A percentile compares a stretch with the other conserved stretches of the same genome.
These are phyloP conservation scores for Sussaba pulchella DNA, from an alignment of 2,888 invertebrate species.

Conservation along the genomic window DNA sequence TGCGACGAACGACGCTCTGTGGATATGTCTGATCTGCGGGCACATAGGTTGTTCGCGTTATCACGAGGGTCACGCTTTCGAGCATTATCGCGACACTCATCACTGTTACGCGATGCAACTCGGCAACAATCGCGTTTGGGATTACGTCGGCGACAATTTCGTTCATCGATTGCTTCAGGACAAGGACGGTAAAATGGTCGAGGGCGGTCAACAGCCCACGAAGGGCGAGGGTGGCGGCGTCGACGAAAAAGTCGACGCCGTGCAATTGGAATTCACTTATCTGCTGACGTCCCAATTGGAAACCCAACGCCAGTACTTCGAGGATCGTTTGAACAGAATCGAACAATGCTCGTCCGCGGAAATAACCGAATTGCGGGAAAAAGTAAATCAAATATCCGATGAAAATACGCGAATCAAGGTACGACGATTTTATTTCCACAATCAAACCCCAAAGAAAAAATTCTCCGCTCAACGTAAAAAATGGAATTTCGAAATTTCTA, in stretches of 20 bases:
- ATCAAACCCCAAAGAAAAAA: too few relatives aligned
- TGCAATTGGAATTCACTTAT: constrained; percentile 98
- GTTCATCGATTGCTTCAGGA: constrained; percentile 98
- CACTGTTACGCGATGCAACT: constrained; percentile 99
- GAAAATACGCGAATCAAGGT: constrained; percentile 84
- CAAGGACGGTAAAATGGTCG: constrained; percentile 98
- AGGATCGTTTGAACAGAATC: constrained; percentile 89
- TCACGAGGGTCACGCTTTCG: constrained; percentile 96
- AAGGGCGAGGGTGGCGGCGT: constrained; percentile 87
- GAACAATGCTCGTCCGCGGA: constrained; percentile 85
- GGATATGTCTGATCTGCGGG: constrained; percentile 99
- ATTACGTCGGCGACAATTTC: constrained; percentile 99
- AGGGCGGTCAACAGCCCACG: constrained; percentile 85
- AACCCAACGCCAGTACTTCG: constrained; percentile 96
- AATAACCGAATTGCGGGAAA: constrained; percentile 86
- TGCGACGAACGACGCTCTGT: constrained; percentile 91
- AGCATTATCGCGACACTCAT: constrained; percentile 97
- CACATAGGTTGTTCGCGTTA: constrained; percentile 99
- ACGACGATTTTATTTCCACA: constrained; percentile 32
- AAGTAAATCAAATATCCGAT: constrained; percentile 85
- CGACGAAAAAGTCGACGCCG: constrained; percentile 95
- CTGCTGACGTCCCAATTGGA: constrained; percentile 97
- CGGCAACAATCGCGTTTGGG: constrained; percentile 99
- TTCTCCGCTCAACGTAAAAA: too few relatives aligned
- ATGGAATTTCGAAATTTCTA: too few relatives aligned